Base-by-base conservation (phyloP, 1,140 invertebrate species). In the Stegodyphus dumicola region DNA sequence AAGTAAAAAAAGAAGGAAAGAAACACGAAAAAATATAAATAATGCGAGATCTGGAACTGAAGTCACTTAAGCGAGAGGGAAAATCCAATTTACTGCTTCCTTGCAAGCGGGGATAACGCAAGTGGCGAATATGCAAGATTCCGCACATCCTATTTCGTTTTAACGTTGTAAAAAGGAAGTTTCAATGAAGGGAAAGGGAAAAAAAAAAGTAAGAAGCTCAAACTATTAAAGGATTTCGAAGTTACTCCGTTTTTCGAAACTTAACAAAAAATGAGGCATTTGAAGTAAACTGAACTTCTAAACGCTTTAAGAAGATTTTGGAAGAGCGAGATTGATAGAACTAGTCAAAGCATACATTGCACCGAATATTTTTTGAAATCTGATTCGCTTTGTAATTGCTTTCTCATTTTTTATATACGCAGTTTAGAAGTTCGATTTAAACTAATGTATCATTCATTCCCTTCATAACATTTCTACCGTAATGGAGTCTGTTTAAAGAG, bases 11-110 rank as follows among this genome's bases (percentile, higher is more conserved):
- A 10, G 15, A 76, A 64, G 9, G 54, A 81, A 33, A 60, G 78
- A 81, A 53, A 73, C 56, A 17, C 15, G 69, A 70, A 79, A 79
- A 81, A 83, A 74, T 83, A 83, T 75, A 83, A 83, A 75, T 83
- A 83, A 83, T 75, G 49, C 49, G 33, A 54, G 75, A 83, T 83
- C 71, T 83, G 80, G 80, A 83, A 75, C 71, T 83, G 80, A 67
- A 83, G 80, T 75, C 80, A 83, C 80, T 83, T 83, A 83, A 67
- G 71, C 80, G 80, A 53, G 64, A 83, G 70, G 71, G 67, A 65
- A 83, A 83, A 83, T 83, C 71, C 80, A 83, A 83, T 83, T 83
- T 83, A 83, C 80, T 83, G 71, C 80, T 75, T 83, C 80, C 80
- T 33, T 33, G 33, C 48, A 71, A 83, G 71, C 48, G 70, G 3